Base-by-base conservation (phyloP, 2,113 vertebrate species). In the Nothoprocta perdicaria region DNA sequence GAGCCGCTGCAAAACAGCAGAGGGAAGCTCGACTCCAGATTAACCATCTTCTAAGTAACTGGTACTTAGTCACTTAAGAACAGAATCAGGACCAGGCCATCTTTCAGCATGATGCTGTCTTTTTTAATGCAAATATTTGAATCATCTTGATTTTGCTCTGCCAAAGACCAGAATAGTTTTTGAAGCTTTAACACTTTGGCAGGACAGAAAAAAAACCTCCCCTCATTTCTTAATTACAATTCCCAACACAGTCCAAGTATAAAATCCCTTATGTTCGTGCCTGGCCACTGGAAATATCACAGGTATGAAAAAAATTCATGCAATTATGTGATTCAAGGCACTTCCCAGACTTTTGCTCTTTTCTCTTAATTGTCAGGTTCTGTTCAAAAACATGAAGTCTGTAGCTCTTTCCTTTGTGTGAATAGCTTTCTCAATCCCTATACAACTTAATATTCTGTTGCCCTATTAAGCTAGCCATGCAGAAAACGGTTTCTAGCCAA, bases 381-480 rank as follows among this genome's bases (percentile, higher is more conserved):
- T 96, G 92, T 94, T 96, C 95, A 95, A 96, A 96, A 92, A 96
- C 96, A 94, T 96, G 92, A 97, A 97, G 96, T 97, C 95, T 97
- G 96, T 97, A 97, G 96, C 95, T 96, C 95, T 97, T 97, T 96
- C 94, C 94, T 97, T 96, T 97, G 95, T 96, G 82, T 93, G 96
- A 93, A 96, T 93, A 97, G 95, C 95, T 87, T 96, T 97, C 96
- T 91, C 95, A 97, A 91, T 96, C 91, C 84, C 94, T 67, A 96
- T 88, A 97, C 95, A 96, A 92, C 95, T 96, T 92, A 96, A 97
- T 92, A 96, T 96, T 96, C 96, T 97, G 96, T 97, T 96, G 94
- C 96, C 93, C 96, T 97, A 88, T 96, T 97, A 97, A 95, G 95
- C 94, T 94, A 97, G 92, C 96, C 96, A 97, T 96, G 96, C 96